Evolutionary conservation across 2,797 vertebrate species (phyloP), one percentile per base, ranked within the genome.

Genomic region (Betta splendens): DNA sequence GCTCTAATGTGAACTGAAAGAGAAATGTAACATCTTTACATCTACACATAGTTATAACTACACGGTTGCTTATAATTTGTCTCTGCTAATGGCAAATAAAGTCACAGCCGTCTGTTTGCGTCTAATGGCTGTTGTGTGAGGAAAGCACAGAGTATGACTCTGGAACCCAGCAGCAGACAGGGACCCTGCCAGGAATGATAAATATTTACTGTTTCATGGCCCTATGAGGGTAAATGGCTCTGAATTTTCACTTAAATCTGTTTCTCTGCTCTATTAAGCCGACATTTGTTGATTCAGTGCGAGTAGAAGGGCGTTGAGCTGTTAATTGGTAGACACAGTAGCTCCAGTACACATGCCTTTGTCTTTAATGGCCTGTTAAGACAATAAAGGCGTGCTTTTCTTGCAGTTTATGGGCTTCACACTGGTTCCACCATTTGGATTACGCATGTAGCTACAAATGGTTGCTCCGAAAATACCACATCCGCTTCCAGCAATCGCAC

Each of bases 321-420:
- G 5, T 45, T 47, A 32, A 51, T 29, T 45, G 17, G 9, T 7
- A 20, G 17, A 8, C 25, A 60, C 47, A 49, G 13, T n/a, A n/a
- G n/a, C n/a, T n/a, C n/a, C n/a, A n/a, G 21, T 12, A 5, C 29
- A 23, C 45, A 57, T 17, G 8, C 3, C 8, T 16, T 31, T 23
- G 15, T 17, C 10, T 60, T 60, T 57, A 32, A 67, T 49, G 23
- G 44, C 22, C 18, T 29, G 3, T 35, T 11, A 32, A 37, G 16
- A 60, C 50, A 63, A 45, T 50, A 48, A 2, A 13, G 5, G 1
- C 43, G 62, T 25, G 12, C n/a, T 50, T 62, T 47, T 58, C 18
- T 26, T 45, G 39, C 43, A 23, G 1, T 60, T 70, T 50, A 62
- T 57, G 5, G 26, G 26, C 9, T 33, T 60, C 40, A 40, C 23